Conservation (phyloP, 2,888 invertebrate species). For the Acheta domesticus region DNA sequence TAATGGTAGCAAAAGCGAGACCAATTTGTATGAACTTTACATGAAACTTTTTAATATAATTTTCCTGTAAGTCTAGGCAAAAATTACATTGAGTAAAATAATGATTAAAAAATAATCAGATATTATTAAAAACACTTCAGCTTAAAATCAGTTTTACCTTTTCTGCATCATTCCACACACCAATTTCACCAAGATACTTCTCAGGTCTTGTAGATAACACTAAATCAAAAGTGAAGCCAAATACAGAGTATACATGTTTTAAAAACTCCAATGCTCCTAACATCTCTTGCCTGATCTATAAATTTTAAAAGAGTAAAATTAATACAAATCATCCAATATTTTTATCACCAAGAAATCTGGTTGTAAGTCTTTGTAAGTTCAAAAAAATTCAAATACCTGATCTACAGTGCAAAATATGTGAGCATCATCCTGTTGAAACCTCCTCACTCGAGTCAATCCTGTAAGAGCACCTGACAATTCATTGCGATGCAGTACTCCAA, state of each 20-base stretch:
- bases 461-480: slow-evolving; percentile 91
- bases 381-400: slow-evolving; percentile 29
- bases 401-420: slow-evolving; percentile 94
- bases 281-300: slow-evolving; percentile 83
- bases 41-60: too few relatives aligned
- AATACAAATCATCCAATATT: background rate
- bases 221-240: slow-evolving; percentile 93
- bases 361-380: background rate
- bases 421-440: slow-evolving; percentile 99
- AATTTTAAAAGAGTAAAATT: slow-evolving; percentile 40
- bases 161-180: slow-evolving; percentile 90
- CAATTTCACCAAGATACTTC: slow-evolving; percentile 83
- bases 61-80: too few relatives aligned
- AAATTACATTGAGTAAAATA: too few relatives aligned
- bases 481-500: slow-evolving; percentile 95
- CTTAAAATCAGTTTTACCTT: slow-evolving; percentile 52
- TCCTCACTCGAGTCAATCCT: slow-evolving; percentile 92
- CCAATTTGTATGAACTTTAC: too few relatives aligned
- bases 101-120: too few relatives aligned
- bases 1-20: too few relatives aligned
- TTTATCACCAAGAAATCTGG: background rate
- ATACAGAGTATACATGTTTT: slow-evolving; percentile 77
- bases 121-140: too few relatives aligned
- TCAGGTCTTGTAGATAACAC: slow-evolving; percentile 93
- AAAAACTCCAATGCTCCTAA: slow-evolving; percentile 83